These are phyloP conservation scores for Sebastiscus tertius DNA, from an alignment of 2,797 vertebrate species.

Conservation along the genomic window DNA sequence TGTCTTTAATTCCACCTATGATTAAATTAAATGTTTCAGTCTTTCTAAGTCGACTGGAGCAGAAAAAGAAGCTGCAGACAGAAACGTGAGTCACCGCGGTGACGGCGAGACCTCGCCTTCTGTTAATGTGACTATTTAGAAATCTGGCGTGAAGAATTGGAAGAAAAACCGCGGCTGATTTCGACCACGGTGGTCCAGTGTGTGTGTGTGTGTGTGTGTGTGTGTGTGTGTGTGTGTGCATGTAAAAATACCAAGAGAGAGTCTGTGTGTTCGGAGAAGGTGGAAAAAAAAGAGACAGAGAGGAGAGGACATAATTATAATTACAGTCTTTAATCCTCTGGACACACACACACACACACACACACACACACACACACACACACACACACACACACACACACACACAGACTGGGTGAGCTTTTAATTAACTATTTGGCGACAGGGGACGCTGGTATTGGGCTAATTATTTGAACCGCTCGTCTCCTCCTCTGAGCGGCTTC, in stretches of 20 bases:
- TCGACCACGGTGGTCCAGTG: conserved; percentile 23
- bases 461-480: conserved; percentile 72
- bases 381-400: conserved; percentile 35
- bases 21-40: too few species aligned
- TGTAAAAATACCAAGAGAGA: conserved; percentile 37
- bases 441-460: conserved; percentile 67
- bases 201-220: background rate
- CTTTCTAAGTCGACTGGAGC: too few species aligned
- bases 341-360: conserved; percentile 49
- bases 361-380: conserved; percentile 15
- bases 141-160: conserved; percentile 8
- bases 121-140: background rate
- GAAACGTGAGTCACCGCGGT: background rate
- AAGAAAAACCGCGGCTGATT: background rate
- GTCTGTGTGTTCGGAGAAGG: conserved; percentile 23
- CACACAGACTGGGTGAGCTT: conserved; percentile 54
- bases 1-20: too few species aligned
- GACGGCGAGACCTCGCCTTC: too few species aligned
- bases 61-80: background rate
- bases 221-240: conserved; percentile 6
- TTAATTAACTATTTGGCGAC: conserved; percentile 78
- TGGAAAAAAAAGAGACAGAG: conserved; percentile 32
- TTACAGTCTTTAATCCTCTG: conserved; percentile 78
- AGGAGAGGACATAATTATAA: conserved; percentile 68
- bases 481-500: conserved; percentile 36